Percentiles rank a stretch among this genome's conserved stretches.
phyloP scores from a whole-genome alignment of 2,888 invertebrate species.

The Crioceris asparagi region DNA sequence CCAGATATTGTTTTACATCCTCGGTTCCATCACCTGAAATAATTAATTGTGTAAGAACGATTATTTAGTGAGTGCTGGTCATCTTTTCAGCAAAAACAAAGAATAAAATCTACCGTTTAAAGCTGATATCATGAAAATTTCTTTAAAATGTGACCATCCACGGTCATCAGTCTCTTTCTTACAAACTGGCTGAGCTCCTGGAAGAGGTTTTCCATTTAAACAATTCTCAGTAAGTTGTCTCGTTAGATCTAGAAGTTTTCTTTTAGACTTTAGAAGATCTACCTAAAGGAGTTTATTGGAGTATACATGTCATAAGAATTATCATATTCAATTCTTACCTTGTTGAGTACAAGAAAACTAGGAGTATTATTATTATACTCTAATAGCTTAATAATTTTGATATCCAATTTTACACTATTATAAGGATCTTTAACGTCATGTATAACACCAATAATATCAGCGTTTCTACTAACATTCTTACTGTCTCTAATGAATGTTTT shows the following conservation, averaged over 20 bases:
- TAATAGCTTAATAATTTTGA: slow-evolving; percentile 58
- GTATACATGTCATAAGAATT: slow-evolving; percentile 3
- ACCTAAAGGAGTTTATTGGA: slow-evolving; percentile 46
- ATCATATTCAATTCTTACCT: slow-evolving; percentile 44
- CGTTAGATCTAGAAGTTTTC: slow-evolving; percentile 61
- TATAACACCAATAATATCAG: slow-evolving; percentile 74
- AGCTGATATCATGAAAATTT: slow-evolving; percentile 89
- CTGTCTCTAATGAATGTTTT: slow-evolving; percentile 49
- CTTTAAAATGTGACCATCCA: slow-evolving; percentile 70
- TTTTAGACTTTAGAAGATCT: slow-evolving; percentile 59
- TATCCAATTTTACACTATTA: slow-evolving; percentile 56
- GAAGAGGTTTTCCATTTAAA: slow-evolving; percentile 29
- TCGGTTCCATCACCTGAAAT: slow-evolving; percentile 31
- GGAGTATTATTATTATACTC: slow-evolving; percentile 48
- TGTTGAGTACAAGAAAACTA: slow-evolving; percentile 79
- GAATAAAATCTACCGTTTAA: slow-evolving; percentile 49
- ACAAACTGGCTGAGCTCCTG: slow-evolving; percentile 17
- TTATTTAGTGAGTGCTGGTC: no score
- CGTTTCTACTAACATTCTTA: slow-evolving; percentile 50
- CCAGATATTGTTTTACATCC: slow-evolving; percentile 48
- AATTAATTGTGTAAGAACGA: no score
- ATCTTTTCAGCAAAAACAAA: no score
- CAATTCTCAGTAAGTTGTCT: slow-evolving; percentile 52
- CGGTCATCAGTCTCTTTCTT: slow-evolving; percentile 20
- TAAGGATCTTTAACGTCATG: slow-evolving; percentile 71